These are phyloP conservation scores for Varanus salvator DNA, from an alignment of 2,113 vertebrate species.

Conservation along the genomic window DNA sequence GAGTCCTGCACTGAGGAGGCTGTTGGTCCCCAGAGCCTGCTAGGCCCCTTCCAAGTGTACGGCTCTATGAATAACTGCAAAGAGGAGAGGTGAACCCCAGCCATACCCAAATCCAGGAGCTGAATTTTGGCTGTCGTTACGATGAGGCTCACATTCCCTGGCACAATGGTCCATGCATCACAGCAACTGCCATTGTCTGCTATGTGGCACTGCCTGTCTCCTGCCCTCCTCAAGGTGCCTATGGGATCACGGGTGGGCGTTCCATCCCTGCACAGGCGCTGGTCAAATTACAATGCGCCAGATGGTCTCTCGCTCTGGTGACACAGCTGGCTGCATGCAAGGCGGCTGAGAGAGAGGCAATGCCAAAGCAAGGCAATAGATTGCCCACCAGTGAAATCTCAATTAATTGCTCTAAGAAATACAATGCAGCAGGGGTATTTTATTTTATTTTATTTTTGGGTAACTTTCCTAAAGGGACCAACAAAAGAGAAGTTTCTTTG, in stretches of 20 bases:
- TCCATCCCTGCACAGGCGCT: slow-evolving; percentile 41
- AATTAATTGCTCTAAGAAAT: not conserved
- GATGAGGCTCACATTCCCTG: not conserved
- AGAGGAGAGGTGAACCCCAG: not conserved
- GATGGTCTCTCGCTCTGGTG: slow-evolving; percentile 62
- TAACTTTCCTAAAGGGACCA: not conserved
- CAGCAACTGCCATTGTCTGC: slow-evolving; percentile 1
- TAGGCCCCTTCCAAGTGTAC: too few species aligned
- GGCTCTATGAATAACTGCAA: not conserved
- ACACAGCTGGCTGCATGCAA: slow-evolving; percentile 52
- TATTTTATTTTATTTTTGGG: not conserved
- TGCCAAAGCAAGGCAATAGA: not conserved
- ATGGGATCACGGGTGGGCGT: slow-evolving; percentile 23
- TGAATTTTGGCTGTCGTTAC: slow-evolving; percentile 22
- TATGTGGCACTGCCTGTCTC: not conserved
- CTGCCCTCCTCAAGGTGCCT: not conserved
- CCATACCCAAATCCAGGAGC: not conserved
- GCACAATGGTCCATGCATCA: slow-evolving; percentile 7
- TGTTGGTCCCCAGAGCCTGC: too few species aligned
- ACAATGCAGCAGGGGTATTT: not conserved
- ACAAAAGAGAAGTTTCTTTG: not conserved
- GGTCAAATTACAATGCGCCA: slow-evolving; percentile 54
- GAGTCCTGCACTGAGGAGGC: too few species aligned
- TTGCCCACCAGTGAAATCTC: slow-evolving; percentile 18
- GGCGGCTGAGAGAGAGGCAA: too few species aligned